phyloP scores from a whole-genome alignment of 2,888 invertebrate genomes.

The Mesorhabditis sp. region DNA sequence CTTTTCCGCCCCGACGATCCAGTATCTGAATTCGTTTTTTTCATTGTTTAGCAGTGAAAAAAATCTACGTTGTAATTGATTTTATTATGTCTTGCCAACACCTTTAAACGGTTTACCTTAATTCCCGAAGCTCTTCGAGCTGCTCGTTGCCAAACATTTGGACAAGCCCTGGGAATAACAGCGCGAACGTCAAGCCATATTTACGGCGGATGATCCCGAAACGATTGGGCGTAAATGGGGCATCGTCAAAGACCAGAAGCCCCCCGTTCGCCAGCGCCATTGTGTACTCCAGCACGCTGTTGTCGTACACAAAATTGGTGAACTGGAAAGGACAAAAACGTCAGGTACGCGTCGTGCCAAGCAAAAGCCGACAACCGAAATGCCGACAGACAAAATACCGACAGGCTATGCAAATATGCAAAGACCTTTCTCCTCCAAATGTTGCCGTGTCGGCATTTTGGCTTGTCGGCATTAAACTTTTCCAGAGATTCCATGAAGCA shows the following conservation, averaged over 20 bases:
- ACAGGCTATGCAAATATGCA: no score
- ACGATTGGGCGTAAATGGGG: conserved; percentile 24
- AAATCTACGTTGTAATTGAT: no score
- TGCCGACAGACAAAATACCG: no score
- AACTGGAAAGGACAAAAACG: conserved; percentile 20
- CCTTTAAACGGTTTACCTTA: conserved; percentile 10
- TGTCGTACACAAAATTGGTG: conserved; percentile 48
- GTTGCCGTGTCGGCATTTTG: no score
- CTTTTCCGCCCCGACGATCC: conserved; percentile 51
- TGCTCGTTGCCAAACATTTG: conserved; percentile 21
- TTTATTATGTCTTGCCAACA: no score
- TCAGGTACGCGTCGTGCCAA: no score
- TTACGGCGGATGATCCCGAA: conserved; percentile 22
- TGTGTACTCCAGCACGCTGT: conserved; percentile 46
- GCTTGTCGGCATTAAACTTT: no score
- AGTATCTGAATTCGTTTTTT: conserved; percentile 20
- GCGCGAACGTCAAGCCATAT: conserved; percentile 36
- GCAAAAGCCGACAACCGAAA: no score
- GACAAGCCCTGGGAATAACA: conserved; percentile 39
- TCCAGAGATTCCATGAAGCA: no score
- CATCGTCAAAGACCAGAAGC: conserved; percentile 19
- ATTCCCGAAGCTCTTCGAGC: conserved; percentile 15
- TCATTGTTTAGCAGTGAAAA: no score
- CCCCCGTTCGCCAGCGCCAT: conserved; percentile 34
- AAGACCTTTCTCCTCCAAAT: no score